Conservation (phyloP, 2,797 vertebrate genomes). For the Kryptopterus vitreolus region DNA sequence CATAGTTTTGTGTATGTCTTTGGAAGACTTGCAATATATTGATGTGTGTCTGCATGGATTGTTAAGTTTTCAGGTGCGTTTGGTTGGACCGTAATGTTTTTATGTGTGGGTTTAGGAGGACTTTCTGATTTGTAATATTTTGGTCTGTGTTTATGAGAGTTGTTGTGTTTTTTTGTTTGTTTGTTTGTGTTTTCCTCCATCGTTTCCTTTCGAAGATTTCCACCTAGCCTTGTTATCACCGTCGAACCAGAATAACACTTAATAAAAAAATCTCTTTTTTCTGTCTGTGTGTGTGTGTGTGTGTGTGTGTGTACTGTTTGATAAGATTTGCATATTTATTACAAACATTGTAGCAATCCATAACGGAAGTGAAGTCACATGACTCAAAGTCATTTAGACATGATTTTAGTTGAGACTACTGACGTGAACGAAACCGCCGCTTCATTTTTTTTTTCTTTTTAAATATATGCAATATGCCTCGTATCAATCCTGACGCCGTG, state of each 20-base stretch:
- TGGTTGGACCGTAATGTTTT: no score
- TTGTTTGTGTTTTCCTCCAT: not conserved
- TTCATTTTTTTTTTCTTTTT: not conserved
- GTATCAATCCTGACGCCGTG: not conserved
- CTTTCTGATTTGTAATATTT: not conserved
- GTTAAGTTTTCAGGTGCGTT: no score
- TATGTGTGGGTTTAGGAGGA: no score
- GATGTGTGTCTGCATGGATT: no score
- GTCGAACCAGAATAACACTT: no score
- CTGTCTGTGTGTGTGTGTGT: no score
- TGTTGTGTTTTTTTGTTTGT: not conserved
- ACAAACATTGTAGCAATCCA: no score
- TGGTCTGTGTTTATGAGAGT: not conserved
- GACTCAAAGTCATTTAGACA: not conserved
- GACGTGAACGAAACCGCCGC: not conserved
- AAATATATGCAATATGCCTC: not conserved
- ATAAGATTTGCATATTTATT: not conserved
- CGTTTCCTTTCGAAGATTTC: no score
- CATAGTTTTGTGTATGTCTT: not conserved
- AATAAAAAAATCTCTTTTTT: no score
- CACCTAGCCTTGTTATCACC: no score
- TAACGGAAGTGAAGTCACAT: not conserved
- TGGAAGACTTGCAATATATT: no score
- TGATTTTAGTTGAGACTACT: not conserved
- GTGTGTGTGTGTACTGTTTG: not conserved